Base-by-base conservation (phyloP, 2,888 invertebrate genomes). In the Anthophora plumipes region DNA sequence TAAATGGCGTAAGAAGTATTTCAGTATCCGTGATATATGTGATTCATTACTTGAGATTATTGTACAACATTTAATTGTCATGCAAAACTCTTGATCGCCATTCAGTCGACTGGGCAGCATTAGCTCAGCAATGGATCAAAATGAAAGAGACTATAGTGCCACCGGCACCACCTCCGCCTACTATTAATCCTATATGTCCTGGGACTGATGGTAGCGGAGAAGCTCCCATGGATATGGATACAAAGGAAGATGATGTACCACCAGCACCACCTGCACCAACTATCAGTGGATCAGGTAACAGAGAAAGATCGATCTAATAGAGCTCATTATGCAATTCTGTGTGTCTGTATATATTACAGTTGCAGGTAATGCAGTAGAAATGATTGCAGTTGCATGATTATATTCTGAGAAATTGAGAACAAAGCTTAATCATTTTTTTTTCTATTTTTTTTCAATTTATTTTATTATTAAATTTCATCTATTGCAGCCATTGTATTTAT, bases 51-150 rank as follows among this genome's bases (percentile, higher is more conserved):
- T 46, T 54, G 20, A 1, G 50, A 55, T 17, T 41, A 14, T 69
- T 64, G 8, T 50, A 52, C 31, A 22, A 67, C 17, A 11, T 52
- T 52, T 76, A 76, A 66, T 67, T 46, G 46, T 60, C n/a, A 43
- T 48, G 54, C 17, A 12, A 43, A 54, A 73, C 90, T 92, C 2
- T 64, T 54, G 12, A 41, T 59, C 54, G 31, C 20, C 71, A n/a
- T 86, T 85, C 88, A 95, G 98, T 99, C 78, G 99, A 99, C 93
- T 99, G 99, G 99, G 99, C 98, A 14, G 96, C 98, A 43, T 94
- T 99, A 90, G 99, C 99, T 39, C 98, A 99, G 92, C 98, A 99
- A 95, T 99, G 99, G 99, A 99, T 99, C 88, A 97, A 97, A 92
- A 98, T 98, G 98, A 98, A 98, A 92, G 97, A 97, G 91, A 96